These are phyloP conservation scores for Ovibos moschatus DNA, from an alignment of 2,113 vertebrate genomes.

Conservation along the genomic window DNA sequence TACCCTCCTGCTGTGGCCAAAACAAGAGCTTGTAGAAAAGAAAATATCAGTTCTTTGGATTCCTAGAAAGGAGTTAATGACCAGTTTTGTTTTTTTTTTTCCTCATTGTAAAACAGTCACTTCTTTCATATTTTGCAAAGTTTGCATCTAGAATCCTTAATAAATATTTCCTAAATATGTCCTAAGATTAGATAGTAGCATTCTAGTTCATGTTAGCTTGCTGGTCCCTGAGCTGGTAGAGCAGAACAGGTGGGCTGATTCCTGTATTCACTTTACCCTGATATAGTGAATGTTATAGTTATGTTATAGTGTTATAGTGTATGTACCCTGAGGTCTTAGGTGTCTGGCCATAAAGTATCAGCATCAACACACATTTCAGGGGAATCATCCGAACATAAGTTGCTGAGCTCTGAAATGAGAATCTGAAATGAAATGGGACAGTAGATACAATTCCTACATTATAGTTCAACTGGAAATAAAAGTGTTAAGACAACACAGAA, in stretches of 20 bases:
- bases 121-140: conserved; percentile 3
- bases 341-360: background rate
- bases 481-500: background rate
- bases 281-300: no score
- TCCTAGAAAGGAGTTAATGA: background rate
- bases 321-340: background rate
- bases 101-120: background rate
- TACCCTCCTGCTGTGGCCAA: background rate
- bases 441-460: background rate
- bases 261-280: background rate
- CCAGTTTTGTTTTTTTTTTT: background rate
- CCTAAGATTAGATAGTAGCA: background rate
- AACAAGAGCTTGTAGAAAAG: background rate
- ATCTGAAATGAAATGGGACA: background rate
- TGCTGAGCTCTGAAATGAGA: background rate
- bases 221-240: background rate
- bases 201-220: no score
- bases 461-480: background rate
- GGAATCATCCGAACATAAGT: background rate
- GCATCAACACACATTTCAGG: background rate
- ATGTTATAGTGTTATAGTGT: background rate
- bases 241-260: background rate
- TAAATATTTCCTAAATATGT: background rate
- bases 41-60: background rate
- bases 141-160: background rate